These are phyloP conservation scores for Tetragnatha montana DNA, from an alignment of 2,888 invertebrate species.

Conservation along the genomic window DNA sequence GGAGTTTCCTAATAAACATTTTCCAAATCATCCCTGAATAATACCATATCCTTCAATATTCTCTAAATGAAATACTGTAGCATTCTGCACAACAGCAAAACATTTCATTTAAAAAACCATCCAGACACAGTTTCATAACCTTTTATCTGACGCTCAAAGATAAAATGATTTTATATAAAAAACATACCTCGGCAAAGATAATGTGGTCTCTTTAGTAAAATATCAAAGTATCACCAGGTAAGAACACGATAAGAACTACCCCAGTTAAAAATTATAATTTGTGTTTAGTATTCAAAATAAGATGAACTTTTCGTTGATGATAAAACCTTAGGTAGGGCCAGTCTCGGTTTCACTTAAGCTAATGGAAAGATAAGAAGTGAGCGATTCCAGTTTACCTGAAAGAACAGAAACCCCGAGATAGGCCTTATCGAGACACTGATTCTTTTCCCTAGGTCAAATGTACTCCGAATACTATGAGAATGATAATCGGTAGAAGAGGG, in stretches of 20 bases:
- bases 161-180: too few relatives aligned
- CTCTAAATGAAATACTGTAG: too few relatives aligned
- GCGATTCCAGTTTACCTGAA: background rate
- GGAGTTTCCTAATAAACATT: too few relatives aligned
- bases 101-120: too few relatives aligned
- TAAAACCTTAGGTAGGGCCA: background rate
- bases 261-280: conserved; percentile 11
- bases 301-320: background rate
- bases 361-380: conserved; percentile 9
- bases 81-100: too few relatives aligned
- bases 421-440: background rate
- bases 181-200: too few relatives aligned
- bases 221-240: too few relatives aligned
- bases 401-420: background rate
- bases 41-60: too few relatives aligned
- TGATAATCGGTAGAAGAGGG: background rate
- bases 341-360: background rate
- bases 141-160: too few relatives aligned
- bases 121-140: too few relatives aligned
- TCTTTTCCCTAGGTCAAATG: background rate
- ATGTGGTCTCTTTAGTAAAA: too few relatives aligned
- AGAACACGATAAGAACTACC: background rate
- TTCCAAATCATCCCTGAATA: too few relatives aligned
- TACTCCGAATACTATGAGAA: background rate
- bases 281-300: conserved; percentile 10